phyloP scores from a whole-genome alignment of 2,113 vertebrate species.

The Noctilio leporinus region DNA sequence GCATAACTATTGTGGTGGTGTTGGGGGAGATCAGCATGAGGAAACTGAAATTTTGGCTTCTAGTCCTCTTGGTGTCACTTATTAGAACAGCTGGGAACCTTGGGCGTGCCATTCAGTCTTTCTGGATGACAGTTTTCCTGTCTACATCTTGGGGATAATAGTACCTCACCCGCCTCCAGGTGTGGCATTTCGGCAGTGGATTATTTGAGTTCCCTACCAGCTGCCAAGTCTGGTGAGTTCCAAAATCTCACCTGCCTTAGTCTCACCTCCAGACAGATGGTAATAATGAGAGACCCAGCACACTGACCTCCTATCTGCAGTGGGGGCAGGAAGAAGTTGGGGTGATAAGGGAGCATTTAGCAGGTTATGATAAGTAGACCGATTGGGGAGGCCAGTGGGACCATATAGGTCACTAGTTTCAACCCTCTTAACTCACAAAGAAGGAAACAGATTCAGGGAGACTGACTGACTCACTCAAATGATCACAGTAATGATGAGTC shows the following conservation, averaged over 20 bases:
- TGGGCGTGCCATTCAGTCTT: neutral
- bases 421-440: neutral
- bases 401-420: neutral
- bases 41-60: neutral
- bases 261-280: neutral
- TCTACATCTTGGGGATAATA: neutral
- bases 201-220: neutral
- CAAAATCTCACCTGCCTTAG: neutral
- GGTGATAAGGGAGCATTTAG: neutral
- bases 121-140: neutral
- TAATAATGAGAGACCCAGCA: neutral
- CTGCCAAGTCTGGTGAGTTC: neutral
- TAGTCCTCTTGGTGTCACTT: neutral
- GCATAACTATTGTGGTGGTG: neutral
- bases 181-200: neutral
- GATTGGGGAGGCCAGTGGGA: neutral
- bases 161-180: neutral
- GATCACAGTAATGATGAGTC: neutral
- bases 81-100: neutral
- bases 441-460: neutral
- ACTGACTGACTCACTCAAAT: neutral
- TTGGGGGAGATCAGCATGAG: neutral
- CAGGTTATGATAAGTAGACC: neutral
- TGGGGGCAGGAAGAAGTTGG: neutral
- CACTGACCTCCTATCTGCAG: neutral